These are phyloP conservation scores for Cyprinodon diabolis DNA, from an alignment of 2,797 vertebrate species.

Conservation along the genomic window DNA sequence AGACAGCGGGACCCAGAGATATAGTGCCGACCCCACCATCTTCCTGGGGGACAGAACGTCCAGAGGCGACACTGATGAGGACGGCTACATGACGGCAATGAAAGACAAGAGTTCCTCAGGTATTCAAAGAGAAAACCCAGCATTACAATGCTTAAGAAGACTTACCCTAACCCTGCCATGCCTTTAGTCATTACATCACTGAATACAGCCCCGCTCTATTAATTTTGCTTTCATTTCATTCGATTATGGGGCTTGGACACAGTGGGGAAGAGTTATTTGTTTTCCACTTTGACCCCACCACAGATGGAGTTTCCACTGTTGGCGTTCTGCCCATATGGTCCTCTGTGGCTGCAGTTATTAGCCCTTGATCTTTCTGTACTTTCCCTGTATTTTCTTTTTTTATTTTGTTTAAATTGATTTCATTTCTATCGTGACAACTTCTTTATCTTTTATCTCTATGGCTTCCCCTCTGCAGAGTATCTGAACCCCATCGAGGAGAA, in stretches of 20 bases:
- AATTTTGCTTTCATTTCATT: slow-evolving; percentile 42
- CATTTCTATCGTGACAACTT: slow-evolving; percentile 30
- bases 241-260: slow-evolving; percentile 49
- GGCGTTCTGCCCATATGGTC: slow-evolving; percentile 64
- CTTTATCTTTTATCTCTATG: slow-evolving; percentile 13
- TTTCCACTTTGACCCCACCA: slow-evolving; percentile 66
- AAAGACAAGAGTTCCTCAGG: slow-evolving; percentile 93
- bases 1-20: slow-evolving; percentile 89
- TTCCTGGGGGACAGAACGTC: slow-evolving; percentile 85
- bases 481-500: slow-evolving; percentile 96
- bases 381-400: slow-evolving; percentile 39
- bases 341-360: slow-evolving; percentile 66
- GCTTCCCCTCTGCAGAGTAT: slow-evolving; percentile 81
- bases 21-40: slow-evolving; percentile 93
- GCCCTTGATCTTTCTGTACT: slow-evolving; percentile 33
- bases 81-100: slow-evolving; percentile 95
- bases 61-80: slow-evolving; percentile 87
- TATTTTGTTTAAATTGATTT: slow-evolving; percentile 31
- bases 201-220: slow-evolving; percentile 31
- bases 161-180: slow-evolving; percentile 11
- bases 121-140: slow-evolving; percentile 52
- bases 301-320: slow-evolving; percentile 66
- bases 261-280: slow-evolving; percentile 64
- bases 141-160: background rate
- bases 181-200: slow-evolving; percentile 15